Evolutionary conservation across 2,797 vertebrate genomes (phyloP).

Genomic region (Oreonectes daqikongensis): DNA sequence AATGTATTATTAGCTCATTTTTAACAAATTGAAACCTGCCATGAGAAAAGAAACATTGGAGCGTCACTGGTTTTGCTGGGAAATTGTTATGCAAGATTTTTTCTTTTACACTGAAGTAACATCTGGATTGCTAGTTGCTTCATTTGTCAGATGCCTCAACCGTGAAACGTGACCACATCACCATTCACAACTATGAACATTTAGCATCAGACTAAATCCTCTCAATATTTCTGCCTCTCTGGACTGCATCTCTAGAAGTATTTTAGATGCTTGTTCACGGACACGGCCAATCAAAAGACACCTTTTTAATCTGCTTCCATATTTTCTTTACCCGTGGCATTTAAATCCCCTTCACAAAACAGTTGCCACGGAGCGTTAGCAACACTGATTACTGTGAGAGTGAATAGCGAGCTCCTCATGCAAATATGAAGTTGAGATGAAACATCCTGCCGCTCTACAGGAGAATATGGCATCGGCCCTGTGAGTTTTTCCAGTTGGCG

Average conservation of each 20-base stretch:
- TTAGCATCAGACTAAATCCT: conserved; percentile 9
- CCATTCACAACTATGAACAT: neutral
- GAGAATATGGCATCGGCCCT: conserved; percentile 32
- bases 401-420: conserved; percentile 41
- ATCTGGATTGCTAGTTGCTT: neutral
- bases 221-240: neutral
- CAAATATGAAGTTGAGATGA: conserved; percentile 40
- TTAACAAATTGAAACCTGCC: too few relatives aligned
- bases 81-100: too few relatives aligned
- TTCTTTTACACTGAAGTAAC: too few relatives aligned
- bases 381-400: conserved; percentile 26
- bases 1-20: too few relatives aligned
- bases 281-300: neutral
- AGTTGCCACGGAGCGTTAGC: conserved; percentile 11
- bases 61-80: too few relatives aligned
- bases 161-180: neutral
- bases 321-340: conserved; percentile 12
- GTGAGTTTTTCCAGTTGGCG: conserved; percentile 8
- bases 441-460: conserved; percentile 30
- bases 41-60: too few relatives aligned
- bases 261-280: neutral
- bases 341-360: conserved; percentile 35
- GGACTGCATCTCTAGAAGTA: neutral
- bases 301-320: neutral
- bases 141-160: too few relatives aligned